Percentiles rank a stretch among this genome's conserved stretches.
phyloP scores from a whole-genome alignment of 2,797 vertebrate species.

The Adrianichthys oophorus region DNA sequence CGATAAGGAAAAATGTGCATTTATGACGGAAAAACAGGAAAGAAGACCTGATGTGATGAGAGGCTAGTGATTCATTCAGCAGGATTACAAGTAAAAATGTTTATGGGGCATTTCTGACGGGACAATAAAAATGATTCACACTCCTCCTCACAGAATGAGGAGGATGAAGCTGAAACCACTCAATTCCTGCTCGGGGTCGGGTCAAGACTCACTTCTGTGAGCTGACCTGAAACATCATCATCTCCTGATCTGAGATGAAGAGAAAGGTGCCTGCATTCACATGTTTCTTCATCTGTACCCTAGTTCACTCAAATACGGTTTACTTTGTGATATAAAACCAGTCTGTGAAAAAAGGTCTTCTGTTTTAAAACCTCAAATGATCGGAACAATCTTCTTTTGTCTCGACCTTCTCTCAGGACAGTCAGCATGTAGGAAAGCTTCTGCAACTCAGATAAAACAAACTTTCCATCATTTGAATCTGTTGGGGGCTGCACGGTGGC shows the following conservation, averaged over 20 bases:
- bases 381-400: no score
- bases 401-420: no score
- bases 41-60: constrained; percentile 22
- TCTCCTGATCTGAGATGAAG: not conserved
- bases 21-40: constrained; percentile 5
- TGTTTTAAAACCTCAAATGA: no score
- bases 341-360: no score
- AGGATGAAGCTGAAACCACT: constrained; percentile 24
- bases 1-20: constrained; percentile 21
- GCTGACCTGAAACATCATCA: not conserved
- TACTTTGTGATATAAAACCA: no score
- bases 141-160: constrained; percentile 16
- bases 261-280: not conserved
- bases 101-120: constrained; percentile 42
- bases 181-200: constrained; percentile 18
- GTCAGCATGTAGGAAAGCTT: no score
- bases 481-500: no score
- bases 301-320: no score
- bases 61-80: constrained; percentile 36
- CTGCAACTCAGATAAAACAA: no score
- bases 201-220: not conserved
- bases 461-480: no score
- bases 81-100: constrained; percentile 33
- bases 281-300: no score
- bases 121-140: constrained; percentile 52